A percentile compares a stretch with the other conserved stretches of the same genome.
phyloP scores from a whole-genome alignment of 2,113 vertebrate genomes.

The Myotis yumanensis region DNA sequence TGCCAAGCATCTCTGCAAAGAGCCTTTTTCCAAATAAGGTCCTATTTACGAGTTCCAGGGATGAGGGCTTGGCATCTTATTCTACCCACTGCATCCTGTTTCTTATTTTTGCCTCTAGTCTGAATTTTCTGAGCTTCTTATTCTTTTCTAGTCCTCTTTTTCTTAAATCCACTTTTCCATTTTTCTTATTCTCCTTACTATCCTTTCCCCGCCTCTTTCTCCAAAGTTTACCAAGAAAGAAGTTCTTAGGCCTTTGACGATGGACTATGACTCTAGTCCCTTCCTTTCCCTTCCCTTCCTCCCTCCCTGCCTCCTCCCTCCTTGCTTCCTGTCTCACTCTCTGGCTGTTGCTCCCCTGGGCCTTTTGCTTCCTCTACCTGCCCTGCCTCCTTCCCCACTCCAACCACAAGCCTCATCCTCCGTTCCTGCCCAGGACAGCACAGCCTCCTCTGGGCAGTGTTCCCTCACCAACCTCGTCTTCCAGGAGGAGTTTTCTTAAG shows the following conservation, averaged over 20 bases:
- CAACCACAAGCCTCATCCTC: neutral
- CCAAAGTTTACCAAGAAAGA: neutral
- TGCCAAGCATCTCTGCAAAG: neutral
- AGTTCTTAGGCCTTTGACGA: neutral
- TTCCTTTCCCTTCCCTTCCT: too few relatives aligned
- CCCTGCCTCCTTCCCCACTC: neutral
- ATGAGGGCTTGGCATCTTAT: neutral
- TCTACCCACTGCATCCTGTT: neutral
- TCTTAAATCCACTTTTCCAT: neutral
- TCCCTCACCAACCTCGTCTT: neutral
- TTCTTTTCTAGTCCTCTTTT: neutral
- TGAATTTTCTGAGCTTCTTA: neutral
- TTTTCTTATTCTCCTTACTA: neutral
- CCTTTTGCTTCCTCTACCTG: neutral
- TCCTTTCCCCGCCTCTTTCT: neutral
- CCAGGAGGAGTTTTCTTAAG: neutral
- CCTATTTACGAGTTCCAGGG: neutral
- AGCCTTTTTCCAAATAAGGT: neutral
- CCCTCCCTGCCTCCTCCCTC: rapidly evolving
- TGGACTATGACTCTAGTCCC: neutral
- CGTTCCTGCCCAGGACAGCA: neutral
- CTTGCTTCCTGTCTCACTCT: neutral
- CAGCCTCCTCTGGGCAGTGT: neutral
- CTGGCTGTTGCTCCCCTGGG: neutral
- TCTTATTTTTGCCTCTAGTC: neutral